Conservation (phyloP, 2,113 vertebrate genomes). For the Bagarius yarrelli region DNA sequence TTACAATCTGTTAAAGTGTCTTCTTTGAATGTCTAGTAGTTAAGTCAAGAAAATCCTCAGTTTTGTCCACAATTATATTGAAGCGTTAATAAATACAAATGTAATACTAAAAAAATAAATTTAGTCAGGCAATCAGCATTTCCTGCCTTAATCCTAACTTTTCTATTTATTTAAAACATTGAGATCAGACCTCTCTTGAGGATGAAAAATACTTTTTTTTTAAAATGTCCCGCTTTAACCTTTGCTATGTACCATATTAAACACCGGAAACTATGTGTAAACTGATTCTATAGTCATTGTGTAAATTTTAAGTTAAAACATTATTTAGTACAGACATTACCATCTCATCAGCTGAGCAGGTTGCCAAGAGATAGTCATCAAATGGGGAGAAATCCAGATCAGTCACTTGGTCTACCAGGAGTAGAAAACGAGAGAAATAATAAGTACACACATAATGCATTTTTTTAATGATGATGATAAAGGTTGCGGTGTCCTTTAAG, state of each 20-base stretch:
- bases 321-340: constrained; percentile 67
- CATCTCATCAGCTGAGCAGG: constrained; percentile 81
- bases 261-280: neutral
- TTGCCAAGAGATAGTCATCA: constrained; percentile 85
- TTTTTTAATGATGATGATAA: neutral
- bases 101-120: neutral
- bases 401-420: constrained; percentile 79
- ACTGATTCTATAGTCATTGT: too few relatives aligned
- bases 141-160: too few relatives aligned
- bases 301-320: neutral
- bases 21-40: neutral
- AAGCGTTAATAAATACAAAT: neutral
- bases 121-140: neutral
- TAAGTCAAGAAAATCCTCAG: neutral
- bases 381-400: constrained; percentile 96
- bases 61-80: neutral
- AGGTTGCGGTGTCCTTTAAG: neutral
- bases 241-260: neutral
- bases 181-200: neutral
- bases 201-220: neutral
- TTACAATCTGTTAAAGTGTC: neutral
- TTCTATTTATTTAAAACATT: too few relatives aligned
- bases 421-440: constrained; percentile 12
- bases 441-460: neutral
- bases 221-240: neutral